Evolutionary conservation across 2,797 vertebrate genomes (phyloP).

Genomic region (Aulostomus chinensis): DNA sequence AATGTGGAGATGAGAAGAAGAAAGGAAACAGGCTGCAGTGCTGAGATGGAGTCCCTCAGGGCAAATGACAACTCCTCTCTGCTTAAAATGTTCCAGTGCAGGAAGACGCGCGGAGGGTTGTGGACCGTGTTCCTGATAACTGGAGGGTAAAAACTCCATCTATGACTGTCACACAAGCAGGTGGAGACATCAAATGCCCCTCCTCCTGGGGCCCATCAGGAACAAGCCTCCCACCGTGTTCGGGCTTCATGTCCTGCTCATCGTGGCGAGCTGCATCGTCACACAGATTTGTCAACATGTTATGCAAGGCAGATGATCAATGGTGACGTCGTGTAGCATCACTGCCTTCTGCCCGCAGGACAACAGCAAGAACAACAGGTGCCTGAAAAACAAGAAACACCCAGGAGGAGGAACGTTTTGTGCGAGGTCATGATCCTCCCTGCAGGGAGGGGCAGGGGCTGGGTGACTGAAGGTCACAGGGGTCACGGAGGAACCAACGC

Average conservation of each 20-base stretch:
- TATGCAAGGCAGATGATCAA: no score
- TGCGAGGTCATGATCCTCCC: no score
- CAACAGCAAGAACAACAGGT: no score
- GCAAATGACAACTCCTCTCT: constrained; percentile 5
- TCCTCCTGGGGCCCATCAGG: background rate
- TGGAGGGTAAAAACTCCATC: constrained; percentile 7
- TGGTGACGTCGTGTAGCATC: no score
- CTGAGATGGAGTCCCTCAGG: constrained; percentile 16
- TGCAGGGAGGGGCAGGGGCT: no score
- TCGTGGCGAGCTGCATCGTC: background rate
- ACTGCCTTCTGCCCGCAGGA: no score
- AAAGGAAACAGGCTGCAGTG: background rate
- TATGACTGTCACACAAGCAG: constrained; percentile 11
- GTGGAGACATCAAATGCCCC: constrained; percentile 1
- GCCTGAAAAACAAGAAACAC: no score
- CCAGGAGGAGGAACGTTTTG: no score
- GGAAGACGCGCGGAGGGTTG: constrained; percentile 6
- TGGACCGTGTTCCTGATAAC: constrained; percentile 25
- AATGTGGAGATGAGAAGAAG: background rate
- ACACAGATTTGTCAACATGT: no score
- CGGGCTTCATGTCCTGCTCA: background rate
- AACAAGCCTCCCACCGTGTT: constrained; percentile 22
- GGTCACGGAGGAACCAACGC: no score
- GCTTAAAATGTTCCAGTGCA: constrained; percentile 12
- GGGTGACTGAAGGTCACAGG: no score